Evolutionary conservation across 2,888 invertebrate species (phyloP).

Genomic region (Helicoverpa assulta): DNA sequence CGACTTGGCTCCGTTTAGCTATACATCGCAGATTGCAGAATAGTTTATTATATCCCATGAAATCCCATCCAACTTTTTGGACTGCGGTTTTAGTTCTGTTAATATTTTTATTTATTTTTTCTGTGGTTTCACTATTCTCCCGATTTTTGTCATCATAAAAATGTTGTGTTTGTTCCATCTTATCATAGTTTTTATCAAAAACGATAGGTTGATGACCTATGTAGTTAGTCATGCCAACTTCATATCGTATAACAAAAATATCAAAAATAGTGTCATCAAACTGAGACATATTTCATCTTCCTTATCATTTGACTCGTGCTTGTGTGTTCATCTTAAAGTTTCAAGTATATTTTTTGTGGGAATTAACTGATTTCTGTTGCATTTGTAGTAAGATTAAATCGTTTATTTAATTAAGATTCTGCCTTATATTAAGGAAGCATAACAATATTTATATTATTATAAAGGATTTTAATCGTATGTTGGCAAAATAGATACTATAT

Average conservation of each 20-base stretch:
- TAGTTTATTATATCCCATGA: neutral
- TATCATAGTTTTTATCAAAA: conserved; percentile 3
- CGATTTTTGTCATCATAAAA: neutral
- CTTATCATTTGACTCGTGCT: neutral
- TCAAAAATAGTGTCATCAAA: conserved; percentile 29
- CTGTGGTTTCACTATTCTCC: too few relatives aligned
- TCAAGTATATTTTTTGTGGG: conserved; percentile 8
- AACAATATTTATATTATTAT: too few relatives aligned
- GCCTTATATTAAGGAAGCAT: too few relatives aligned
- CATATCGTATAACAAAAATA: conserved; percentile 14
- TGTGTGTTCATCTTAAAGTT: conserved; percentile 6
- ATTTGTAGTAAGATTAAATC: too few relatives aligned
- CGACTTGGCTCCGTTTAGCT: neutral
- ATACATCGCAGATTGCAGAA: neutral
- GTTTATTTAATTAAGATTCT: too few relatives aligned
- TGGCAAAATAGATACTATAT: too few relatives aligned
- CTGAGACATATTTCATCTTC: conserved; percentile 21
- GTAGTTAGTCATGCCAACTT: conserved; percentile 11
- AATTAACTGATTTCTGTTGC: conserved; percentile 9
- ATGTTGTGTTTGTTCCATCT: neutral
- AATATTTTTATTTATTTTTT: neutral
- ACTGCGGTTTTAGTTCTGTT: neutral
- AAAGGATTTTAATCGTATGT: too few relatives aligned
- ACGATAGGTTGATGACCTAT: conserved; percentile 21
- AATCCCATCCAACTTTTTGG: neutral